A percentile compares a stretch with the other conserved stretches of the same genome.
Evolutionary conservation across 2,113 vertebrate species (phyloP).

Genomic region (Suricata suricatta): DNA sequence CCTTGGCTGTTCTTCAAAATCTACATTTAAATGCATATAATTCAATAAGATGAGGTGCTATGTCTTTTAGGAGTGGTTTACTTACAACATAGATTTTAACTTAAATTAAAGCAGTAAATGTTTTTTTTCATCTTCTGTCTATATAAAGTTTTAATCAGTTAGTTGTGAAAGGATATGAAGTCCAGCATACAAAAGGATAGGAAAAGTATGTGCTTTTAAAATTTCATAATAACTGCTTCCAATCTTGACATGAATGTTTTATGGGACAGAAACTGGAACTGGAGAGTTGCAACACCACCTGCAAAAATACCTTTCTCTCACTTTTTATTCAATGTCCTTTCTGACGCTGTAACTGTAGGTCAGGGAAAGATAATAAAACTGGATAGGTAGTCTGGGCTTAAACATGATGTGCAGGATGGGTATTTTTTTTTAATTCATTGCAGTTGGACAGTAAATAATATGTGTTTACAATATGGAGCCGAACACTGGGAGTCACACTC

Average conservation of each 20-base stretch:
- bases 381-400: not conserved
- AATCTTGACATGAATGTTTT: not conserved
- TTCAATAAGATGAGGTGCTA: slow-evolving; percentile 53
- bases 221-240: slow-evolving; percentile 9
- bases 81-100: slow-evolving; percentile 42
- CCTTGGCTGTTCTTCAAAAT: slow-evolving; percentile 52
- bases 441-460: not conserved
- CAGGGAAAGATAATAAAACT: not conserved
- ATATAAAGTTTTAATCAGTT: slow-evolving; percentile 35
- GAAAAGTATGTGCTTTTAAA: not conserved
- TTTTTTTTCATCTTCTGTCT: not conserved
- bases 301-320: not conserved
- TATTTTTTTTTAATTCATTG: not conserved
- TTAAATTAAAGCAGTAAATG: not conserved
- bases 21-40: slow-evolving; percentile 63
- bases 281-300: not conserved
- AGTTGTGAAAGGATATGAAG: slow-evolving; percentile 59
- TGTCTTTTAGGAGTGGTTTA: slow-evolving; percentile 35
- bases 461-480: not conserved
- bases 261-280: slow-evolving; percentile 36
- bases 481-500: not conserved
- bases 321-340: not conserved
- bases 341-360: not conserved
- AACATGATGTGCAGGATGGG: not conserved
- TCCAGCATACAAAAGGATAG: not conserved